Evolutionary conservation across 2,113 vertebrate genomes (phyloP), one percentile per base, ranked within the genome.

Genomic region (Podocnemis expansa): DNA sequence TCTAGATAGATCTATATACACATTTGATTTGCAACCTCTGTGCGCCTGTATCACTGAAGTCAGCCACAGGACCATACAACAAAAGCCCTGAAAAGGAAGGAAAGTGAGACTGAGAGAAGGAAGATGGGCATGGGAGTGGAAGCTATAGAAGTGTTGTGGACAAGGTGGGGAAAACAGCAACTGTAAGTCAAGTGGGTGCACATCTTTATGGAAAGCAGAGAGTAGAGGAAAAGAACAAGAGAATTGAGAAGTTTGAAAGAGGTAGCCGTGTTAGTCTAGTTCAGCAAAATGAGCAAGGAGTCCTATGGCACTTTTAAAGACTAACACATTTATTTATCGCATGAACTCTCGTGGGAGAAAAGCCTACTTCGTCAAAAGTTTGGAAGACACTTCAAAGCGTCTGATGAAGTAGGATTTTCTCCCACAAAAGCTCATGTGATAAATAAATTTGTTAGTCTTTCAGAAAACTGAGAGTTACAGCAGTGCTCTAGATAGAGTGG

Each of bases 41-140:
- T 25, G 82, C 38, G 70, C 27, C 41, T 14, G 3, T 31, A 5
- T 93, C n/a, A 27, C 29, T 7, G 27, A 58, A 31, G 49, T 27
- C 49, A 38, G 79, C n/a, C 54, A 2, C 0, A 0, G 49, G 70
- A 81, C 1, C 19, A 5, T 0, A 3, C 34, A 82, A 78, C 8
- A 38, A 0, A 80, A 38, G 4, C 76, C 54, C 17, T 21, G 41
- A 67, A 13, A 89, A 27, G 91, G 58, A 34, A 25, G 51, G 29
- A 43, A 51, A 19, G 29, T 43, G 43, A 93, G 41, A 16, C 29
- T 84, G 52, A 85, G 87, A 95, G 54, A 8, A 63, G 16, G 51
- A 47, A 55, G 49, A 89, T 13, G 8, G 19, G 22, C 43, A 27
- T n/a, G 13, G 49, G 14, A 47, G 14, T 13, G 29, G 12, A 93